Conservation (phyloP, 2,888 invertebrate genomes). For the Spisula subtruncata region DNA sequence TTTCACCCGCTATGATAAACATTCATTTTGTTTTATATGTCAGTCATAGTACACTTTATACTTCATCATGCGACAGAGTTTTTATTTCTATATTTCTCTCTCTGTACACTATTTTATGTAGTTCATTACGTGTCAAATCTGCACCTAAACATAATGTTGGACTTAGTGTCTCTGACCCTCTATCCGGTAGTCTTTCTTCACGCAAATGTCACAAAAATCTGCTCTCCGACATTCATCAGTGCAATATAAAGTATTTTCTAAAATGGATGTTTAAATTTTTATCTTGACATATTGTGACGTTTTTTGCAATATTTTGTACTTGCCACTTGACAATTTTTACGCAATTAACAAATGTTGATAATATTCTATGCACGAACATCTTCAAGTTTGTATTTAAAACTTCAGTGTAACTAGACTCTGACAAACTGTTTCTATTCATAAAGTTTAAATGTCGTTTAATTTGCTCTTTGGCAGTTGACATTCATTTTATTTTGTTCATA, state of each 20-base stretch:
- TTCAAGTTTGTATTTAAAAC: conserved; percentile 16
- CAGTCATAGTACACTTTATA: neutral
- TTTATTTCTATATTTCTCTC: neutral
- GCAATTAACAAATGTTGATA: conserved; percentile 1
- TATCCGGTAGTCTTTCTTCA: neutral
- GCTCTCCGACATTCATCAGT: neutral
- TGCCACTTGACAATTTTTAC: conserved; percentile 16
- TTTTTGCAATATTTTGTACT: conserved; percentile 21
- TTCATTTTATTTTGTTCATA: conserved; percentile 29
- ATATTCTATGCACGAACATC: conserved; percentile 9
- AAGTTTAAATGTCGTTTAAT: neutral
- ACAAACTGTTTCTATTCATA: conserved; percentile 21
- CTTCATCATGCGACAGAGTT: neutral
- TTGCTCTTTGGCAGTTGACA: conserved; percentile 36
- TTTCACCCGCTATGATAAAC: neutral
- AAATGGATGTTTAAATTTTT: conserved; percentile 6
- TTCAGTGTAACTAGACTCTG: conserved; percentile 4
- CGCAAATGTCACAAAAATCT: neutral
- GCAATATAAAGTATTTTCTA: neutral
- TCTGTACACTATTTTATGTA: neutral
- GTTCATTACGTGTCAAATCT: conserved; percentile 1
- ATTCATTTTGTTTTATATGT: neutral
- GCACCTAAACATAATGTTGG: neutral
- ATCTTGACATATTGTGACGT: neutral
- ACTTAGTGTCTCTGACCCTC: neutral